Percentiles rank a stretch among this genome's conserved stretches.
Evolutionary conservation across 2,113 vertebrate species (phyloP).

Genomic region (Lasiurus cinereus): DNA sequence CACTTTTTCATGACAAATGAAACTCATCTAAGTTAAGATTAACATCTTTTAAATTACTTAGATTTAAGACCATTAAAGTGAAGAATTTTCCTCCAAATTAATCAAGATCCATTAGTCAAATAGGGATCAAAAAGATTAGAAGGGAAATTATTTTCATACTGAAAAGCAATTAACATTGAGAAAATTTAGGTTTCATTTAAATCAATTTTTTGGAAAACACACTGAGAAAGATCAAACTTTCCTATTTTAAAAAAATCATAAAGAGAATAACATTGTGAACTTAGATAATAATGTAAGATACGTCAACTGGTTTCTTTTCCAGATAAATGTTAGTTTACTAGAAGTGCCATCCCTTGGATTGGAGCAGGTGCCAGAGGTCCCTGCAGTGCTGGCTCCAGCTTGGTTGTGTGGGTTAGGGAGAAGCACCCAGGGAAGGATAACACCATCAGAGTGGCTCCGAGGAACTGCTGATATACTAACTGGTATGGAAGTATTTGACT

Average conservation of each 20-base stretch:
- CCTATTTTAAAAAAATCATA: neutral
- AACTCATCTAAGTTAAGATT: neutral
- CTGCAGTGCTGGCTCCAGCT: neutral
- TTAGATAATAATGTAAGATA: neutral
- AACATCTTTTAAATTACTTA: slow-evolving; percentile 16
- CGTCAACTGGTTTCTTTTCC: neutral
- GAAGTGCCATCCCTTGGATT: neutral
- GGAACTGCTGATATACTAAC: neutral
- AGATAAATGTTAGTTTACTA: neutral
- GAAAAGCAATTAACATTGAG: neutral
- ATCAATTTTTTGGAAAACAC: neutral
- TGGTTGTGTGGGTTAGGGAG: neutral
- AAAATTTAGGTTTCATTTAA: neutral
- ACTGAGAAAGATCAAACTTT: neutral
- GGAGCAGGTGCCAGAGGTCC: neutral
- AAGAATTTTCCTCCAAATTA: slow-evolving; percentile 11
- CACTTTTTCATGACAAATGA: neutral
- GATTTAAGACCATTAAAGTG: neutral
- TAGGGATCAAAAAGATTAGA: neutral
- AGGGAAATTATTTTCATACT: neutral
- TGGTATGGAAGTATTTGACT: neutral
- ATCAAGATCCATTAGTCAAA: neutral
- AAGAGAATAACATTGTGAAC: neutral
- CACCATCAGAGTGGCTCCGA: neutral
- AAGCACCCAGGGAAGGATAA: neutral